Percentiles rank a stretch among this genome's conserved stretches.
phyloP scores from a whole-genome alignment of 2,888 invertebrate genomes.

The Ochropleura plecta region DNA sequence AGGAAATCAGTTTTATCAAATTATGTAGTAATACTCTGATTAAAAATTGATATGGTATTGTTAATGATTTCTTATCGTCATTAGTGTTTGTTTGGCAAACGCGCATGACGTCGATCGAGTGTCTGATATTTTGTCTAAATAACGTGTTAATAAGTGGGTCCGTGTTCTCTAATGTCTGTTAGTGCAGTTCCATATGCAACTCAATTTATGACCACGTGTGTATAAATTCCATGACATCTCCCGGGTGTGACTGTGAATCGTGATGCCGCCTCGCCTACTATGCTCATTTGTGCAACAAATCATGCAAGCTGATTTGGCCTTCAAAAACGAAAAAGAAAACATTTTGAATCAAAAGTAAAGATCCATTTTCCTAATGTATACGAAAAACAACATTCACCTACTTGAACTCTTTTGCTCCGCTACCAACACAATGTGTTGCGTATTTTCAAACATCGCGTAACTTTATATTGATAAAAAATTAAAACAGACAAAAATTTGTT shows the following conservation, averaged over 20 bases:
- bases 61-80: slow-evolving; percentile 59
- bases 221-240: slow-evolving; percentile 32
- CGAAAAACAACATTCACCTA: slow-evolving; percentile 24
- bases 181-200: slow-evolving; percentile 29
- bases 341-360: slow-evolving; percentile 81
- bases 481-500: slow-evolving; percentile 71
- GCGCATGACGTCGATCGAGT: slow-evolving; percentile 48
- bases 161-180: slow-evolving; percentile 9
- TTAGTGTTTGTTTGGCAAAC: slow-evolving; percentile 57
- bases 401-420: slow-evolving; percentile 14
- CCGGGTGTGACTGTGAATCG: slow-evolving; percentile 70
- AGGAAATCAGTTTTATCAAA: slow-evolving; percentile 57
- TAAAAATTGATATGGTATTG: slow-evolving; percentile 54
- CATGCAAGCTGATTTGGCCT: slow-evolving; percentile 80
- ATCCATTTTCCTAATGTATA: slow-evolving; percentile 66
- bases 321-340: slow-evolving; percentile 80
- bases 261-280: slow-evolving; percentile 76
- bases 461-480: slow-evolving; percentile 65
- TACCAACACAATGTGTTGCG: slow-evolving; percentile 51
- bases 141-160: slow-evolving; percentile 13
- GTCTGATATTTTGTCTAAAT: slow-evolving; percentile 25
- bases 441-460: slow-evolving; percentile 58
- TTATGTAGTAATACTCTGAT: slow-evolving; percentile 63
- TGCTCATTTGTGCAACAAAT: slow-evolving; percentile 75
- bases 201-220: slow-evolving; percentile 27